Evolutionary conservation across 2,888 invertebrate species (phyloP).

Genomic region (Trissonchulus latispiculum): DNA sequence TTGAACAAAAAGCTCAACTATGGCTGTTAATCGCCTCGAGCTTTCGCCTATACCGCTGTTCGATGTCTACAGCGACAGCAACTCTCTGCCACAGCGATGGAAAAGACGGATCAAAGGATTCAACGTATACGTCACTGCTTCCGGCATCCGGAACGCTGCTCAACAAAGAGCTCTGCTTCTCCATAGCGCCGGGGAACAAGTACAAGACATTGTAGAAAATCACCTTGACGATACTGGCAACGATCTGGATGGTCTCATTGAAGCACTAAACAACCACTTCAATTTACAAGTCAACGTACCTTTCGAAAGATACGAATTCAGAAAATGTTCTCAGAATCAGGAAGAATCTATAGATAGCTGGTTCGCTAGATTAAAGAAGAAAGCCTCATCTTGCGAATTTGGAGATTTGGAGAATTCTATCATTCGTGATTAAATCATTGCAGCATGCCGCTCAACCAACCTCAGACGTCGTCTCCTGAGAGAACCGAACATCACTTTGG

Average conservation of each 20-base stretch:
- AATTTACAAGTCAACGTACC: background rate
- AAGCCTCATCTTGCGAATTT: background rate
- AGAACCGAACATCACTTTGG: background rate
- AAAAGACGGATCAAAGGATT: background rate
- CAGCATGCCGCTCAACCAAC: background rate
- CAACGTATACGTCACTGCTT: background rate
- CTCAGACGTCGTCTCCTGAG: background rate
- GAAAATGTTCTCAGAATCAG: background rate
- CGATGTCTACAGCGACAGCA: too few relatives aligned
- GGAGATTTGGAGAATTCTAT: background rate
- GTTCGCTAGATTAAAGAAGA: background rate
- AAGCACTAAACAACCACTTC: background rate
- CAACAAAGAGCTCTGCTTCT: background rate
- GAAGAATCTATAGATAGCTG: background rate
- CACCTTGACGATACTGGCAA: background rate
- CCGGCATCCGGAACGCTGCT: background rate
- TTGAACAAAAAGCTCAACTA: too few relatives aligned
- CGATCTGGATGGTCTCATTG: background rate
- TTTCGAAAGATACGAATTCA: background rate
- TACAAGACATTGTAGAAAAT: background rate
- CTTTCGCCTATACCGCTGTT: too few relatives aligned
- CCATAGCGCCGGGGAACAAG: background rate
- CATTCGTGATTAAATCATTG: background rate
- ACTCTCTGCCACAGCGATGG: background rate
- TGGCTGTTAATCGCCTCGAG: too few relatives aligned